Evolutionary conservation across 2,113 vertebrate species (phyloP), one percentile per base, ranked within the genome.

Genomic region (Alces alces): DNA sequence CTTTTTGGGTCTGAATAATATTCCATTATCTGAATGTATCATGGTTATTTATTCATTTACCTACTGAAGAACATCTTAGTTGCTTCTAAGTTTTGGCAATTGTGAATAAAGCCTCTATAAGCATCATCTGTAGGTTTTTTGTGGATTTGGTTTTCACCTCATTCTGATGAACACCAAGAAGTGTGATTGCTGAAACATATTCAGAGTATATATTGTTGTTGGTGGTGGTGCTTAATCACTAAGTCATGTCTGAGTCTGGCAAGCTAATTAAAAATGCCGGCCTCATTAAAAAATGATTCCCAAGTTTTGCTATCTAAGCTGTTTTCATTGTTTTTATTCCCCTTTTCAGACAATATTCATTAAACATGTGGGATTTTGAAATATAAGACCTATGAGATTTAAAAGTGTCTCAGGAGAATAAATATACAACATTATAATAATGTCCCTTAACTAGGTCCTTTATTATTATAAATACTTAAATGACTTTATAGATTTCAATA

Each of bases 401-500:
- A 86, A 86, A 94, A 84, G 7, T 2, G 39, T 94, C 52, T 95
- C 36, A 15, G 9, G 88, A 80, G 83, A 96, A 73, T 95, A 79
- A 50, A 4, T 76, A 21, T 76, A 39, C 61, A 86, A 47, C 27
- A 78, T 36, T 66, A 89, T 55, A 96, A 60, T 83, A 96, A 94
- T 89, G 64, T 16, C 45, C 45, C 54, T 66, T 87, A 93, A 45
- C 43, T 76, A 54, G 52, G 25, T 43, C 25, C 33, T 92, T 91
- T 4, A 70, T 15, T 82, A 57, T 90, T 90, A 14, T 70, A 93
- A 3, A 70, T 70, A 45, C 12, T 91, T 70, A 58, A 97, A 78
- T 3, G 27, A 60, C n/a, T 96, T 95, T 94, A 96, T 84, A 93
- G 80, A 95, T 93, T 92, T 91, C 50, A 94, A 90, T 97, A 95